Evolutionary conservation across 2,797 vertebrate genomes (phyloP).

Genomic region (Onychomys leucogaster): DNA sequence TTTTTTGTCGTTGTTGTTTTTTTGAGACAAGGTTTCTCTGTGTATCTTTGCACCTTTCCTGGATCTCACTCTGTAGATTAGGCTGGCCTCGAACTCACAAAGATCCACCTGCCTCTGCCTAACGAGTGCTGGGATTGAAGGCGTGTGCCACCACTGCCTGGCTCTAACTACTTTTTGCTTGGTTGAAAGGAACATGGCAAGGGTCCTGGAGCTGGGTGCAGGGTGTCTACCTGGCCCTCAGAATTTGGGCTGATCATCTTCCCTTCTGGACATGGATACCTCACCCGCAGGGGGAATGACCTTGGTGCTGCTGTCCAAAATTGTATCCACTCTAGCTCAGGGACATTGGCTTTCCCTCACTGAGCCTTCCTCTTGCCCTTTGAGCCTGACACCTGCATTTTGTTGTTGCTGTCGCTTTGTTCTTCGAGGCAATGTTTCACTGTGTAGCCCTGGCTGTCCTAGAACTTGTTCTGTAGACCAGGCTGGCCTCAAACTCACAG

Average conservation of each 20-base stretch:
- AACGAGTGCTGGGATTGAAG: too few relatives aligned
- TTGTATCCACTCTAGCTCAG: constrained; percentile 6
- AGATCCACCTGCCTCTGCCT: too few relatives aligned
- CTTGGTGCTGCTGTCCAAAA: neutral
- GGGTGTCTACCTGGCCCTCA: neutral
- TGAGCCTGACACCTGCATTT: neutral
- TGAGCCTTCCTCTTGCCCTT: neutral
- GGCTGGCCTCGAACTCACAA: too few relatives aligned
- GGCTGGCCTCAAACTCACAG: neutral
- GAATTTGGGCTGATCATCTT: neutral
- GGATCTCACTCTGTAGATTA: too few relatives aligned
- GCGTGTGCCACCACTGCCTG: too few relatives aligned
- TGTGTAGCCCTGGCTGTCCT: neutral
- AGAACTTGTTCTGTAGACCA: neutral
- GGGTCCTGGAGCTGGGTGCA: neutral
- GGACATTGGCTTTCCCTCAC: neutral
- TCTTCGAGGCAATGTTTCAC: neutral
- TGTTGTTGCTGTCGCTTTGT: neutral
- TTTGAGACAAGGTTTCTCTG: too few relatives aligned
- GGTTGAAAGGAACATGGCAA: neutral
- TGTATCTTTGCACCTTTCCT: too few relatives aligned
- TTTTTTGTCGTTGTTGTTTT: too few relatives aligned
- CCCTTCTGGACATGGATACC: neutral
- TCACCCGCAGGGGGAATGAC: neutral
- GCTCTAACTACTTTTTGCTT: neutral